These are phyloP conservation scores for Drosophila chauvacae DNA, from an alignment of 1,140 invertebrate species.

Conservation along the genomic window DNA sequence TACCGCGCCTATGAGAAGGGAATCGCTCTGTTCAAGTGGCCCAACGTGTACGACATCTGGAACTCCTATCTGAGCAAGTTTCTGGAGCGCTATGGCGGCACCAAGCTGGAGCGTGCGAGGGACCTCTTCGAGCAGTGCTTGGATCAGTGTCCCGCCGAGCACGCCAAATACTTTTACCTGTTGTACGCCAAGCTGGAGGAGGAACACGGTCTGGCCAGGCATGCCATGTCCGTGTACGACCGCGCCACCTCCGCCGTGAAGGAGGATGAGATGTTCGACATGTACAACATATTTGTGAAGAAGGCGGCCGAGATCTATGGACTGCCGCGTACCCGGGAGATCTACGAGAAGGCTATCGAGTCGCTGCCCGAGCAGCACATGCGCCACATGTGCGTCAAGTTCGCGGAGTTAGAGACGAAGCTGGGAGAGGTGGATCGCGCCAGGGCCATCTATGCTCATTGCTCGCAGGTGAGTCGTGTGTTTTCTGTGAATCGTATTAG, in stretches of 20 bases:
- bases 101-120: slow-evolving; percentile 97
- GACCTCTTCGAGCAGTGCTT: slow-evolving; percentile 99
- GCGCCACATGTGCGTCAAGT: slow-evolving; percentile 97
- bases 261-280: slow-evolving; percentile 97
- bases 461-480: slow-evolving; percentile 89
- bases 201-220: slow-evolving; percentile 97
- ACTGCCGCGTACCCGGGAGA: slow-evolving; percentile 97
- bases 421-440: slow-evolving; percentile 99
- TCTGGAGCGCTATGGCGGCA: slow-evolving; percentile 96
- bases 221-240: slow-evolving; percentile 99
- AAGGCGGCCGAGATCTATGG: slow-evolving; percentile 99
- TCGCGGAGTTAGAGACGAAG: slow-evolving; percentile 99
- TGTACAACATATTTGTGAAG: slow-evolving; percentile 99
- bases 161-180: slow-evolving; percentile 97
- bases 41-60: slow-evolving; percentile 99
- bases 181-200: slow-evolving; percentile 99
- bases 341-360: slow-evolving; percentile 99
- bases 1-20: slow-evolving; percentile 99
- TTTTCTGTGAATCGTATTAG: background rate
- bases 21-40: slow-evolving; percentile 99
- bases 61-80: slow-evolving; percentile 99
- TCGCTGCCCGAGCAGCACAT: slow-evolving; percentile 95
- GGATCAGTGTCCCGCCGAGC: slow-evolving; percentile 97
- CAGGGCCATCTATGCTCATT: slow-evolving; percentile 98
- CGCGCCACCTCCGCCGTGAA: slow-evolving; percentile 95